Percentiles rank a stretch among this genome's conserved stretches.
These are phyloP conservation scores for Ctenosaura bakeri DNA, from an alignment of 2,797 vertebrate genomes.

Conservation along the genomic window DNA sequence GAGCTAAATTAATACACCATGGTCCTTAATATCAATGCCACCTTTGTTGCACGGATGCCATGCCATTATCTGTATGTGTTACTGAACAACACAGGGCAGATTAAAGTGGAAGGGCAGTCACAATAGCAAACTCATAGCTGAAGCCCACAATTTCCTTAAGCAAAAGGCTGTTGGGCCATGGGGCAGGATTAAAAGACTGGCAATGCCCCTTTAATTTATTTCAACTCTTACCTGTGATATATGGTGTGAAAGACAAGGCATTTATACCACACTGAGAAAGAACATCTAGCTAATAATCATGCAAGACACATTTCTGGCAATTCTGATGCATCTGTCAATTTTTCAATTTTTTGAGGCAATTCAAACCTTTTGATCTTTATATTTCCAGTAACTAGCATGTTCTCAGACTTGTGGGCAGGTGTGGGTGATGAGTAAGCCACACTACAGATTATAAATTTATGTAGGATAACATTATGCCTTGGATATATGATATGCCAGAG, in stretches of 20 bases:
- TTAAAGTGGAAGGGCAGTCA: conserved; percentile 55
- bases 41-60: conserved; percentile 48
- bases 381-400: conserved; percentile 37
- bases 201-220: neutral
- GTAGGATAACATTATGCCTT: conserved; percentile 5
- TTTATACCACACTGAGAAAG: neutral
- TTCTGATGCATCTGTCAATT: conserved; percentile 9
- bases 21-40: conserved; percentile 56
- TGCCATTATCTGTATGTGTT: neutral
- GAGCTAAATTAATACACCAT: conserved; percentile 72
- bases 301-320: neutral
- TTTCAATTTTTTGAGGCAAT: conserved; percentile 16
- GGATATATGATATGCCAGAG: conserved; percentile 26
- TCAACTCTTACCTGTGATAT: neutral
- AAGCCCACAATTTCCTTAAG: neutral
- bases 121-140: conserved; percentile 36
- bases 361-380: conserved; percentile 25
- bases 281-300: conserved; percentile 15
- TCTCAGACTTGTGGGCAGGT: conserved; percentile 20
- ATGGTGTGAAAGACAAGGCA: neutral
- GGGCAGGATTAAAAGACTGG: conserved; percentile 1
- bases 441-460: neutral
- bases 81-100: conserved; percentile 27
- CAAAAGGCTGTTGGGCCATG: neutral
- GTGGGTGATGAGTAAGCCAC: conserved; percentile 16